A percentile compares a stretch with the other conserved stretches of the same genome.
phyloP scores from a whole-genome alignment of 2,797 vertebrate species.

The Nyctalus aviator region DNA sequence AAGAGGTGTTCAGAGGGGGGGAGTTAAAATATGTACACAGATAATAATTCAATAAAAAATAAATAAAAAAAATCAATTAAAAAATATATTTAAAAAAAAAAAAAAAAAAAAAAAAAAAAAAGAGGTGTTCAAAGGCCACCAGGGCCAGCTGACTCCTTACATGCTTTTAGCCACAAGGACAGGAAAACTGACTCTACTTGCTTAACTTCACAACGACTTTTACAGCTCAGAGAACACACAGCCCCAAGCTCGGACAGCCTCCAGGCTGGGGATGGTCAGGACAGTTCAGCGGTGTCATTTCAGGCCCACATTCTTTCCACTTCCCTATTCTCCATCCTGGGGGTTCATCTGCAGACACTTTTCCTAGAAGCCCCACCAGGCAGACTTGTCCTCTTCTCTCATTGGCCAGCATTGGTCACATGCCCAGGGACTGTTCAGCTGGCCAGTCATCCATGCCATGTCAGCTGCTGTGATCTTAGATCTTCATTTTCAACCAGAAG shows the following conservation, averaged over 20 bases:
- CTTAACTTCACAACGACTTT: background rate
- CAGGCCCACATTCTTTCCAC: background rate
- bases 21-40: too few species aligned
- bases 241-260: background rate
- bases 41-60: too few species aligned
- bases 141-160: background rate
- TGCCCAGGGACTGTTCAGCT: background rate
- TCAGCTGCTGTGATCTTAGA: too few species aligned
- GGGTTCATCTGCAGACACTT: background rate
- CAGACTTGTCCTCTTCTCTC: background rate
- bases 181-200: background rate
- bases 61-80: too few species aligned
- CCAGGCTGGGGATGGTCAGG: background rate
- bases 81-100: too few species aligned
- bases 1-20: too few species aligned
- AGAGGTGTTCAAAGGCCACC: background rate
- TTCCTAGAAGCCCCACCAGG: background rate
- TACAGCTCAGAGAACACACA: background rate
- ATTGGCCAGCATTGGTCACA: background rate
- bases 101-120: too few species aligned
- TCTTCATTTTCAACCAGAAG: background rate
- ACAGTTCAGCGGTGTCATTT: fast-evolving
- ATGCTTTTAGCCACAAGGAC: background rate
- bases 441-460: too few species aligned
- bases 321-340: background rate